A percentile compares a stretch with the other conserved stretches of the same genome.
Evolutionary conservation across 2,113 vertebrate genomes (phyloP).

Genomic region (Elachura formosa): DNA sequence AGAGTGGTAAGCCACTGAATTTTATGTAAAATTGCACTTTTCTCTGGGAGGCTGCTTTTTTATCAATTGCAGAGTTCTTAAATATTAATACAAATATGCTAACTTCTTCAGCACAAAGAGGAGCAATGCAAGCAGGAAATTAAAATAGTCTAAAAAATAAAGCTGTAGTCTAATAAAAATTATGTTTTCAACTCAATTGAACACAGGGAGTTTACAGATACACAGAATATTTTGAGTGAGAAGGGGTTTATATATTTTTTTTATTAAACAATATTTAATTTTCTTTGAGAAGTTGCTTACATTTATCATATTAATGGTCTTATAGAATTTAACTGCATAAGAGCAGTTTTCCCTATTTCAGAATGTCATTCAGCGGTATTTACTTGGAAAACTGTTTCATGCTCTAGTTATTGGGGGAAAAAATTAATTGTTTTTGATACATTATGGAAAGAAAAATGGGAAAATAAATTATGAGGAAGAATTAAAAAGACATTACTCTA

Average conservation of each 20-base stretch:
- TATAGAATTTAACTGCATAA: background rate
- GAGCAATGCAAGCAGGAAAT: background rate
- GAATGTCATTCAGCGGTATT: background rate
- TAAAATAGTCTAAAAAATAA: background rate
- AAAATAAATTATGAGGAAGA: background rate
- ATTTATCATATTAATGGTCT: background rate
- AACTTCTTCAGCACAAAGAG: background rate
- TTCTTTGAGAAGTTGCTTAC: background rate
- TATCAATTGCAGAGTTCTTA: background rate
- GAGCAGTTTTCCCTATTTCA: background rate
- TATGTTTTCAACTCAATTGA: background rate
- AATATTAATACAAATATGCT: background rate
- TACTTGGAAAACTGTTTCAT: background rate
- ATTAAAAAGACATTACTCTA: background rate
- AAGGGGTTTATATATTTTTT: background rate
- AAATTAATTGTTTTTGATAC: background rate
- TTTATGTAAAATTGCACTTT: background rate
- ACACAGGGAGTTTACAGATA: background rate
- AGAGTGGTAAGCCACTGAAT: background rate
- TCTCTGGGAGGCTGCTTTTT: background rate
- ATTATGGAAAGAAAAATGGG: background rate
- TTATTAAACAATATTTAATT: background rate
- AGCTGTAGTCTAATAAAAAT: background rate
- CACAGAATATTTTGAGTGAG: background rate
- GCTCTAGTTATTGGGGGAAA: background rate